Conservation (phyloP, 2,113 vertebrate species). For the Halichoeres trimaculatus region DNA sequence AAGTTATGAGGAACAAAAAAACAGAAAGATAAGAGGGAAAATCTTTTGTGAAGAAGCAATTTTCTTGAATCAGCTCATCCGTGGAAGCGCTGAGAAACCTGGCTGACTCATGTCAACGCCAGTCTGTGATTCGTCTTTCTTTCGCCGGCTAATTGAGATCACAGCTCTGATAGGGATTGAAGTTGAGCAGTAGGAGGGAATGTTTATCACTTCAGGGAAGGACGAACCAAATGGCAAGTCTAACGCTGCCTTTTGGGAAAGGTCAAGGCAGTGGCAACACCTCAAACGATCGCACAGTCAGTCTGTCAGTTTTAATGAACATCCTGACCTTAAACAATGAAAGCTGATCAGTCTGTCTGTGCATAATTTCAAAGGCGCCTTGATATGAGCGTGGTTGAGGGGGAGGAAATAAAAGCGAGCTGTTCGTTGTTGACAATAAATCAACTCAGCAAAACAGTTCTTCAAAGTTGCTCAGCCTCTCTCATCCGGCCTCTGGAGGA, state of each 20-base stretch:
- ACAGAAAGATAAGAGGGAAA: constrained; percentile 7
- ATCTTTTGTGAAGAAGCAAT: neutral
- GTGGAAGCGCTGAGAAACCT: neutral
- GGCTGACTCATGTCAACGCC: constrained; percentile 9
- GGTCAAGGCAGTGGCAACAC: constrained; percentile 73
- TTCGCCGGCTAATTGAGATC: constrained; percentile 68
- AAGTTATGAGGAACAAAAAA: neutral
- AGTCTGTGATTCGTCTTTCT: constrained; percentile 11
- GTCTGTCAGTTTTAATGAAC: constrained; percentile 83
- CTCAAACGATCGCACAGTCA: constrained; percentile 66
- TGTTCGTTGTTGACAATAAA: constrained; percentile 47
- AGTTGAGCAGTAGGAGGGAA: constrained; percentile 42
- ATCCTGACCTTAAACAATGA: constrained; percentile 82
- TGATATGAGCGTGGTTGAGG: constrained; percentile 4
- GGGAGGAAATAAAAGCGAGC: constrained; percentile 25
- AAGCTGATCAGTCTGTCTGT: constrained; percentile 69
- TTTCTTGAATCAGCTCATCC: constrained; percentile 20
- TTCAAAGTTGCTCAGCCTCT: constrained; percentile 55
- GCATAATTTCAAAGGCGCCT: constrained; percentile 64
- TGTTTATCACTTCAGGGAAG: constrained; percentile 62
- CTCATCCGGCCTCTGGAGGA: constrained; percentile 54
- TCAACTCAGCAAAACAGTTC: constrained; percentile 63
- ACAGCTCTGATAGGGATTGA: constrained; percentile 66
- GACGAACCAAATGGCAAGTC: constrained; percentile 67
- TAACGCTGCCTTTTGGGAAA: constrained; percentile 76